Evolutionary conservation across 2,113 vertebrate genomes (phyloP).

Genomic region (Taxidea taxus): DNA sequence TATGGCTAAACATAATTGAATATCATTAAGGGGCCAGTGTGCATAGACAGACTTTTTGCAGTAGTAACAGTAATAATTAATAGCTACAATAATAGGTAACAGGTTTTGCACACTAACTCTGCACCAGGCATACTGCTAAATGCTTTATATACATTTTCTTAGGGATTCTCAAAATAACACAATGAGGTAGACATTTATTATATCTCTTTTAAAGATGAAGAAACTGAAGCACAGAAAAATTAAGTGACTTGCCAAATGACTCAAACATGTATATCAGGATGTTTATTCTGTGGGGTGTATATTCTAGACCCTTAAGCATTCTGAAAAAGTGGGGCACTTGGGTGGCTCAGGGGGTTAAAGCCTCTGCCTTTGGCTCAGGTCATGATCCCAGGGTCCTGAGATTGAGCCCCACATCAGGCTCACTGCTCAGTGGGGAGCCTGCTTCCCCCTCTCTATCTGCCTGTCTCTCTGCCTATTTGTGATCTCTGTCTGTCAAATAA

Average conservation of each 20-base stretch:
- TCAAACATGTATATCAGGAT: neutral
- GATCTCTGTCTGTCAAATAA: too few relatives aligned
- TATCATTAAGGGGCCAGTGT: neutral
- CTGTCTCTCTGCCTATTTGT: too few relatives aligned
- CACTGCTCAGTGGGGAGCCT: too few relatives aligned
- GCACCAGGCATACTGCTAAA: neutral
- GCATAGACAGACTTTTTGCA: neutral
- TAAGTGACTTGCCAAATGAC: conserved; percentile 14
- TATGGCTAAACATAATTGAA: conserved; percentile 16
- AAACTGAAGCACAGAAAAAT: neutral
- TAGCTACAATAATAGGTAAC: neutral
- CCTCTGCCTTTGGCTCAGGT: too few relatives aligned
- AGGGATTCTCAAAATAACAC: conserved; percentile 27
- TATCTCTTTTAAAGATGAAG: conserved; percentile 36
- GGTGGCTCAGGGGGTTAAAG: neutral
- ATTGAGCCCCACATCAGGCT: too few relatives aligned
- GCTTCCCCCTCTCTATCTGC: too few relatives aligned
- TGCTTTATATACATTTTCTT: conserved; percentile 26
- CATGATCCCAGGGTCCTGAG: too few relatives aligned
- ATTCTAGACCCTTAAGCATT: neutral
- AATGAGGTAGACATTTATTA: neutral
- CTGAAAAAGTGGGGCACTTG: neutral
- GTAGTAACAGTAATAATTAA: neutral
- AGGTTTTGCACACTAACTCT: neutral
- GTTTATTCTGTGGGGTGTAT: neutral